Percentiles rank a stretch among this genome's conserved stretches.
phyloP scores from a whole-genome alignment of 1,140 invertebrate genomes.

The Drosophila pandora region DNA sequence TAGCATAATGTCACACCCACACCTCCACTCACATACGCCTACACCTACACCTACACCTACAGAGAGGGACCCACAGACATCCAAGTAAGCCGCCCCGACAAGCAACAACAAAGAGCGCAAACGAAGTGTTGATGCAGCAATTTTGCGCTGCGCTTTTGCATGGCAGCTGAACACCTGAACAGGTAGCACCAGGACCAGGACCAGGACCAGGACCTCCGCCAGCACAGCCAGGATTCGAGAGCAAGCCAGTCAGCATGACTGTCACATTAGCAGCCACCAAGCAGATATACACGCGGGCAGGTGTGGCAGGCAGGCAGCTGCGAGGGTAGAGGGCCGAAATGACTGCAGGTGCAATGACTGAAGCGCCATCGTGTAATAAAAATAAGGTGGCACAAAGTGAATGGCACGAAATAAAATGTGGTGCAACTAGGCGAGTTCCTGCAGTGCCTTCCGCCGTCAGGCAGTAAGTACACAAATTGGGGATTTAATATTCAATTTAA shows the following conservation, averaged over 20 bases:
- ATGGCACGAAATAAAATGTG: slow-evolving; percentile 47
- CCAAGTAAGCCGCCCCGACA: slow-evolving; percentile 24
- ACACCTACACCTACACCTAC: neutral
- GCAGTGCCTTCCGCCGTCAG: neutral
- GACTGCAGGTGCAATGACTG: slow-evolving; percentile 76
- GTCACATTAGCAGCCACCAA: slow-evolving; percentile 74
- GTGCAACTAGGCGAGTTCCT: slow-evolving; percentile 31
- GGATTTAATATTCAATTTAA: neutral
- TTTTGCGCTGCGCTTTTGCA: slow-evolving; percentile 75
- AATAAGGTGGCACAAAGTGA: slow-evolving; percentile 43
- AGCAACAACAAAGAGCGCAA: slow-evolving; percentile 57
- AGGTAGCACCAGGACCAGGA: neutral
- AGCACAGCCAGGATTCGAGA: slow-evolving; percentile 50
- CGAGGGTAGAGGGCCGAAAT: slow-evolving; percentile 42
- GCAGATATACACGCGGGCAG: slow-evolving; percentile 33
- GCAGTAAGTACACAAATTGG: slow-evolving; percentile 16
- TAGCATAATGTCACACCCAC: slow-evolving; percentile 54
- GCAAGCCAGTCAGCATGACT: slow-evolving; percentile 79
- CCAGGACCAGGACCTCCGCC: slow-evolving; percentile 1
- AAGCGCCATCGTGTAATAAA: slow-evolving; percentile 71
- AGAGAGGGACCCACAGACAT: neutral
- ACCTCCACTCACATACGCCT: neutral
- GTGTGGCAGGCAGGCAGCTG: slow-evolving; percentile 3
- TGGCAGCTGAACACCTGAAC: slow-evolving; percentile 28
- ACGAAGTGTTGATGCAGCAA: slow-evolving; percentile 80